Evolutionary conservation across 2,113 vertebrate genomes (phyloP), one percentile per base, ranked within the genome.

Genomic region (Piliocolobus tephrosceles): DNA sequence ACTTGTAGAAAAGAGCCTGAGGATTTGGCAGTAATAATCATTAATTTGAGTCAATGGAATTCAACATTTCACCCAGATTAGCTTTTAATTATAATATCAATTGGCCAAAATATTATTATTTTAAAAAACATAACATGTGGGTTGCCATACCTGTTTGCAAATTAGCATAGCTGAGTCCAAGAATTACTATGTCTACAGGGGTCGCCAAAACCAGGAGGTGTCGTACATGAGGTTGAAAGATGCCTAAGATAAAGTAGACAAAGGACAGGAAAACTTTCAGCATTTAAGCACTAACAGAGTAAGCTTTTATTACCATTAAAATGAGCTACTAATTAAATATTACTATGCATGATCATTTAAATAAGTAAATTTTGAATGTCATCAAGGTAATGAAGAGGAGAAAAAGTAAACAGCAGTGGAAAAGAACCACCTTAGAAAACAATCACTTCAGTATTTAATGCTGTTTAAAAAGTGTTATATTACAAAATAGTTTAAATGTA

Each of bases 131-230:
- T 6, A 91, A 90, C 80, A 47, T 12, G 8, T 96, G 40, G 35
- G 3, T 10, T 91, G 40, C 97, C 98, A 82, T 98, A 99, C 99
- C 99, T 98, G 98, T 96, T 92, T 99, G 99, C 75, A 98, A 97
- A 91, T 99, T 99, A 72, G 99, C 98, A 96, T 99, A 99, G 90
- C 99, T 99, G 75, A 99, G 98, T 2, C 99, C 99, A 58, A 99
- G 99, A 97, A 99, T 99, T 75, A 99, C 99, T 35, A 99, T 99
- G 97, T 99, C 99, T 92, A 99, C 99, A 38, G 99, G 99, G 6
- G 99, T 99, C 87, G 99, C 99, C 95, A 99, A 96, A 90, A 99
- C 99, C 89, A 99, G 98, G 38, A 99, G 99, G 96, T 99, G 99
- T 95, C 99, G 99, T 91, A 99, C 99, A 83, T 99, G 99, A 96